Evolutionary conservation across 1,140 invertebrate genomes (phyloP).

Genomic region (Drosophila willistoni): DNA sequence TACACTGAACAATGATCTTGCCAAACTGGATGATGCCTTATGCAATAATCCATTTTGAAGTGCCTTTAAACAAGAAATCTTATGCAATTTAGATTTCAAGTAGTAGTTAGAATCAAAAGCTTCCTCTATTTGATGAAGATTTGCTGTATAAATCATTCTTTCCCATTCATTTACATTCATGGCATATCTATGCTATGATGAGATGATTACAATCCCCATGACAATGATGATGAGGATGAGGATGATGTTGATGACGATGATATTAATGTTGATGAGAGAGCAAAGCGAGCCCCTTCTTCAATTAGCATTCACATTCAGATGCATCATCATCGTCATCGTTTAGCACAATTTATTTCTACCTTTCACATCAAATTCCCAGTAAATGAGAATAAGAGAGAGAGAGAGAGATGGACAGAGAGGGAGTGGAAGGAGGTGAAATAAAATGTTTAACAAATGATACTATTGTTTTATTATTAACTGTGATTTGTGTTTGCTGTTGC

Average conservation of each 20-base stretch:
- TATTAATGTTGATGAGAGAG: neutral
- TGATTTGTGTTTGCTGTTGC: constrained; percentile 34
- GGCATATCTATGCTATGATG: constrained; percentile 40
- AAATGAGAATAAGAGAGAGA: constrained; percentile 41
- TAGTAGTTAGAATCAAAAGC: constrained; percentile 30
- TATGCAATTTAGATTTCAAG: constrained; percentile 38
- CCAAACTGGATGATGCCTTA: constrained; percentile 5
- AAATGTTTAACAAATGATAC: constrained; percentile 61
- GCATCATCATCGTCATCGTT: constrained; percentile 57
- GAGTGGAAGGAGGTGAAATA: constrained; percentile 22
- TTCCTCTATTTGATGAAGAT: constrained; percentile 39
- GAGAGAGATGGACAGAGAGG: constrained; percentile 1
- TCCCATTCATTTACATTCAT: constrained; percentile 37
- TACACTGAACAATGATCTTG: constrained; percentile 8
- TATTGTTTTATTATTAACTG: constrained; percentile 66
- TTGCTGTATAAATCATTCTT: constrained; percentile 43
- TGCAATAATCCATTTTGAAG: constrained; percentile 24
- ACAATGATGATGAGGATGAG: neutral
- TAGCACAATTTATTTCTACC: constrained; percentile 42
- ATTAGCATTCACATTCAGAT: constrained; percentile 23
- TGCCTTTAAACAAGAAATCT: constrained; percentile 19
- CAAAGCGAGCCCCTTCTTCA: constrained; percentile 17
- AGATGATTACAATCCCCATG: neutral
- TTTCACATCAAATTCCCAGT: constrained; percentile 66
- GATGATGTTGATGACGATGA: neutral